A percentile compares a stretch with the other conserved stretches of the same genome.
Conservation (phyloP, 2,888 invertebrate species). For the Conus canariensis region DNA sequence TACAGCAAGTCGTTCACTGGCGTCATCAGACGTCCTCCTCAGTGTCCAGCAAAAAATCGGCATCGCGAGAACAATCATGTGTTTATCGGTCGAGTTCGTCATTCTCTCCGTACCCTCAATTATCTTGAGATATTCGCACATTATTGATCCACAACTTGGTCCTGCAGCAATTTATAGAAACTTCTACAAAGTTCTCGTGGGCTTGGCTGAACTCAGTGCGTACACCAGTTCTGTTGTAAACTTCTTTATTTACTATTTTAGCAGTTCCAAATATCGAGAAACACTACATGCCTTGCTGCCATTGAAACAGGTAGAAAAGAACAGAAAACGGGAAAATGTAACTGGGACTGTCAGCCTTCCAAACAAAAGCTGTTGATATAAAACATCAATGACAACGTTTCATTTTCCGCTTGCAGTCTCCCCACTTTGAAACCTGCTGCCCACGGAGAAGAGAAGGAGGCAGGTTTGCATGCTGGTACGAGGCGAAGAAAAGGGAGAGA, state of each 20-base stretch:
- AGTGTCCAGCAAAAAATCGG: background rate
- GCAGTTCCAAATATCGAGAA: conserved; percentile 26
- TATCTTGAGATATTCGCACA: background rate
- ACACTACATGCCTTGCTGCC: conserved; percentile 10
- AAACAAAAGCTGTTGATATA: no score
- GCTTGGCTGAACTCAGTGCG: conserved; percentile 26
- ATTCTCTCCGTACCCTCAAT: conserved; percentile 11
- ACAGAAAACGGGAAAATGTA: background rate
- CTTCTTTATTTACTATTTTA: conserved; percentile 28
- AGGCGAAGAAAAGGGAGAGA: no score
- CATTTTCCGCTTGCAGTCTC: no score
- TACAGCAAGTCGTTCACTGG: conserved; percentile 12
- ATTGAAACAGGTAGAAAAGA: background rate
- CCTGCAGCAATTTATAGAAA: background rate
- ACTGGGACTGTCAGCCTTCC: no score
- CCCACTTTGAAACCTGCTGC: no score
- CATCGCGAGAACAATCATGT: conserved; percentile 18
- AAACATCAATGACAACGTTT: no score
- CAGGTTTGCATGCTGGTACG: no score
- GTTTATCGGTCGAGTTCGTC: conserved; percentile 29
- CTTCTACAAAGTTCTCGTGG: background rate
- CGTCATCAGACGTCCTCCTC: conserved; percentile 2
- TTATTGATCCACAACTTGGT: background rate
- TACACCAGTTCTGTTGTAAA: conserved; percentile 28
- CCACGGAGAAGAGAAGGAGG: no score